These are phyloP conservation scores for Sceloporus tristichus DNA, from an alignment of 2,113 vertebrate species.

Conservation along the genomic window DNA sequence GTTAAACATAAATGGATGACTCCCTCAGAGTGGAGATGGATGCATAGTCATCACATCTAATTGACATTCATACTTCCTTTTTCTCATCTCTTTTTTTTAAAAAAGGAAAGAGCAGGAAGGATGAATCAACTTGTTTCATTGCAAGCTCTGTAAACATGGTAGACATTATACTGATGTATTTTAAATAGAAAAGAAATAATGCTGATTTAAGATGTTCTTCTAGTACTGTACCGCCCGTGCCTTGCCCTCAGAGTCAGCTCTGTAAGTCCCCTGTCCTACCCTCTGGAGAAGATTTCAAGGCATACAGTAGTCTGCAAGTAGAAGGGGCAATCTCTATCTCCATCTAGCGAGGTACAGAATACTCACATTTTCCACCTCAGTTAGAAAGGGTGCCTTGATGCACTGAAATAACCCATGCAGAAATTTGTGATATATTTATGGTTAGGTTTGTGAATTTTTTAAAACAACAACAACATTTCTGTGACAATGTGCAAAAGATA, in stretches of 20 bases:
- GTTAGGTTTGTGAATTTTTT: too few species aligned
- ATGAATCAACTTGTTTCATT: slow-evolving; percentile 52
- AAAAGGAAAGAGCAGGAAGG: not conserved
- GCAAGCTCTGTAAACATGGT: slow-evolving; percentile 57
- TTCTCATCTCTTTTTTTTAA: slow-evolving; percentile 48
- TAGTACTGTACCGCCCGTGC: not conserved
- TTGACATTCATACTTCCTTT: slow-evolving; percentile 49
- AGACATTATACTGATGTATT: slow-evolving; percentile 59
- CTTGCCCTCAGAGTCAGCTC: not conserved
- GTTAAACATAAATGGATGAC: slow-evolving; percentile 24
- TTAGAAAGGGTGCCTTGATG: too few species aligned
- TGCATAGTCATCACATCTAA: not conserved
- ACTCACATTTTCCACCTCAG: too few species aligned
- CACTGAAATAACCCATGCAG: too few species aligned
- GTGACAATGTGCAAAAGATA: too few species aligned
- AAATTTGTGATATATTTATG: too few species aligned
- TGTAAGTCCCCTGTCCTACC: too few species aligned
- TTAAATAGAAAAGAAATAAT: slow-evolving; percentile 62
- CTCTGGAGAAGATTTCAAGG: too few species aligned
- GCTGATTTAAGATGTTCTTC: not conserved
- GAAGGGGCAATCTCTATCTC: too few species aligned
- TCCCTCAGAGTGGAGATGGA: slow-evolving; percentile 39
- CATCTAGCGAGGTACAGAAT: too few species aligned
- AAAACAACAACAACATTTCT: too few species aligned
- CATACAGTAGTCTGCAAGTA: not conserved